Percentiles rank a stretch among this genome's conserved stretches.
These are phyloP conservation scores for Mythimna lalbum DNA, from an alignment of 2,888 invertebrate genomes.

Conservation along the genomic window DNA sequence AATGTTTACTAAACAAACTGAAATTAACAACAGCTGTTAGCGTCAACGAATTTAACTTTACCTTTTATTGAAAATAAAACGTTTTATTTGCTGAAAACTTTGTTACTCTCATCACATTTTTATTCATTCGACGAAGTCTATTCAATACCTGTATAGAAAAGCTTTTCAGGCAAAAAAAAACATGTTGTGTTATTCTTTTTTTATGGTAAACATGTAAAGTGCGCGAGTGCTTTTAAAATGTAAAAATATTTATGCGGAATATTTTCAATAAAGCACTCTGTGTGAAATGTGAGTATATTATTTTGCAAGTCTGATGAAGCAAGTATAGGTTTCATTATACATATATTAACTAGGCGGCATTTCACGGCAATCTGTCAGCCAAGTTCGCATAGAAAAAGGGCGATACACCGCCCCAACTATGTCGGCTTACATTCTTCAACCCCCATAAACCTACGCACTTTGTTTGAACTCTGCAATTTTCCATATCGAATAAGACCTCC, in stretches of 20 bases:
- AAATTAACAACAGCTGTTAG: not conserved
- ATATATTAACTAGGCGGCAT: no score
- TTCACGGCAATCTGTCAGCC: no score
- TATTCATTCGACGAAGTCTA: constrained; percentile 42
- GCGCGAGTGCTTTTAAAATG: constrained; percentile 27
- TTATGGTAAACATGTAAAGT: constrained; percentile 29
- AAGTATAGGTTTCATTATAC: not conserved
- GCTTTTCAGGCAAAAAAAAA: constrained; percentile 25
- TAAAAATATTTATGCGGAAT: constrained; percentile 4
- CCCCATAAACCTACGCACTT: no score
- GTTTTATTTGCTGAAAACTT: constrained; percentile 34
- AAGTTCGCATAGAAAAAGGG: no score
- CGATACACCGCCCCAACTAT: no score
- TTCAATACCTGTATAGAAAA: constrained; percentile 37
- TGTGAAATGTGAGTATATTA: constrained; percentile 16
- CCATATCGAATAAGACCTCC: no score
- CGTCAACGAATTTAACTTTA: not conserved
- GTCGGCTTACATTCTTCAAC: no score
- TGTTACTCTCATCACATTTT: constrained; percentile 32
- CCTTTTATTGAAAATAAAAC: constrained; percentile 17
- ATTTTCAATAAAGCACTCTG: not conserved
- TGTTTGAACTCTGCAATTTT: no score
- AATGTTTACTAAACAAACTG: constrained; percentile 9
- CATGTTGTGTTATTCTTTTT: constrained; percentile 20
- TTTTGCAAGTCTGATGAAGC: constrained; percentile 9